Base-by-base conservation (phyloP, 1,140 invertebrate species). In the Palaemon carinicauda region DNA sequence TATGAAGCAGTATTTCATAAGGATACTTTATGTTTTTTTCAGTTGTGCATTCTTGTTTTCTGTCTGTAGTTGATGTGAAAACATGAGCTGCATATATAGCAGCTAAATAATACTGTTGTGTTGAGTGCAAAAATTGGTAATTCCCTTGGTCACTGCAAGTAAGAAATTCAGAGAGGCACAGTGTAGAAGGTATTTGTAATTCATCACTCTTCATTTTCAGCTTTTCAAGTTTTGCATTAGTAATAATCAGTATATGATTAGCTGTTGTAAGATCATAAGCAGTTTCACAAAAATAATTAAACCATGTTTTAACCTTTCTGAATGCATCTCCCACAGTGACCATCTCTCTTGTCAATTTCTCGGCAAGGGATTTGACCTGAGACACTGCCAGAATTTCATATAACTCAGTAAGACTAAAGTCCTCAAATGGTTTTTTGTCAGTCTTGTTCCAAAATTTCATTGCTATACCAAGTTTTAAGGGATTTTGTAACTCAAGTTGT, bases 151-250 rank as follows among this genome's bases (percentile, higher is more conserved):
- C n/a, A 21, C 12, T n/a, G n/a, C 50, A 12, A 33, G 77, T 31
- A 15, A 80, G 77, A 56, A 80, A 80, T 19, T 52, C 17, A 19
- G 77, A 80, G 7, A 80, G 27, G 52, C 77, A 80, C 19, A n/a
- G 12, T 19, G 77, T 27, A 14, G 53, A 80, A 29, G 53, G 56
- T 60, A 80, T 15, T 12, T 60, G 24, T 24, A 80, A 54, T 15
- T 80, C 77, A 60, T 80, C 77, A 80, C 77, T 56, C 53, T 56
- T 56, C 24, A n/a, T 17, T 19, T 53, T 54, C 0, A 80, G 77
- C n/a, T 54, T 51, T 4, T 19, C 56, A 17, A 80, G 4, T 21
- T 21, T 24, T 12, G 29, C 54, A 12, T 9, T n/a, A 51, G 33
- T 80, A 24, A 41, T n/a, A 24, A 31, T 33, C 21, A 31, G 10